Evolutionary conservation across 2,797 vertebrate species (phyloP), one percentile per base, ranked within the genome.

Genomic region (Microhierax caerulescens): DNA sequence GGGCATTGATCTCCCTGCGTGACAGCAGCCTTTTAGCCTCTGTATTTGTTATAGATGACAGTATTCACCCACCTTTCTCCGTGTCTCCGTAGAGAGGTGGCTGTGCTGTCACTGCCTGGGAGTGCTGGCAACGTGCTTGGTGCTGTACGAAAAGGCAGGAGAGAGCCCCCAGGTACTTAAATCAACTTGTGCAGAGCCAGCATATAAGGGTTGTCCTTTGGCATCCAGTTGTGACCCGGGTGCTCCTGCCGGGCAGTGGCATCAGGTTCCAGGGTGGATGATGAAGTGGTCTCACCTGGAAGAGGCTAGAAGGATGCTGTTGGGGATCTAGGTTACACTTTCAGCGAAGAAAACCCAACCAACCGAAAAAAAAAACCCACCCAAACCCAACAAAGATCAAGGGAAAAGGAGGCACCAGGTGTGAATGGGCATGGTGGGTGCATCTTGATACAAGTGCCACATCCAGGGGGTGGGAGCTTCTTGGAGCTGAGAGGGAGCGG

Each of bases 51-150:
- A 6, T 2, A 54, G 60, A 7, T 56, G 80, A 37, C 60, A 56
- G 0, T 0, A 1, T 24, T 57, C 57, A 53, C 13, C 16, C 64
- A 1, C 23, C 30, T 8, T 0, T 4, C 65, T 24, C 45, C 27
- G 50, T 7, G 7, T 5, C 72, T 19, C 1, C 23, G 28, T 2
- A 37, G 6, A 48, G 69, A 30, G 37, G 7, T 25, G 80, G 30
- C 65, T 0, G 0, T 37, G 64, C 56, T 61, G 56, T 19, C 34
- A 5, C 56, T 57, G 78, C 78, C 7, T 4, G 17, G 68, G 39
- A 51, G 36, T 28, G 24, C 13, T 6, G 6, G 30, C 11, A 4
- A 2, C 1, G 14, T 4, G 14, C 25, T 81, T 0, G 18, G 24
- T 60, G 56, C 56, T 89, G n/a, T 9, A 5, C 6, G 45, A 22